phyloP scores from a whole-genome alignment of 2,888 invertebrate species.

The Boloria euphrosyne region DNA sequence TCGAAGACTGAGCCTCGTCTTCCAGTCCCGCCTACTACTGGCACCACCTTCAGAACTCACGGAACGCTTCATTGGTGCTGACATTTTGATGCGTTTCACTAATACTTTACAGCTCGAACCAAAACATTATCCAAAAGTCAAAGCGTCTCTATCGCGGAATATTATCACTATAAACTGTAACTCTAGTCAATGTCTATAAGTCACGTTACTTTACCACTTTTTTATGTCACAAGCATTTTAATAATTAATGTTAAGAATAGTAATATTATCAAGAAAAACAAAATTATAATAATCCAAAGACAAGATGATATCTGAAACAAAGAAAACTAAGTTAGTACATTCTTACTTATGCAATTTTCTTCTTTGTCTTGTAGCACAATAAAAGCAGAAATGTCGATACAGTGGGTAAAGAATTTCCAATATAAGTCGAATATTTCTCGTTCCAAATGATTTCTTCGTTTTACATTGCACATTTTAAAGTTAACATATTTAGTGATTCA shows the following conservation, averaged over 20 bases:
- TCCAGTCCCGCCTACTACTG: slow-evolving; percentile 86
- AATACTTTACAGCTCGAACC: slow-evolving; percentile 18
- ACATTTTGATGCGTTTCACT: slow-evolving; percentile 51
- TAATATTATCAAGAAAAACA: slow-evolving; percentile 8
- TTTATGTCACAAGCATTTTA: slow-evolving; percentile 20
- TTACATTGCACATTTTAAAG: neutral
- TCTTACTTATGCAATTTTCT: neutral
- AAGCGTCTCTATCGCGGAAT: slow-evolving; percentile 57
- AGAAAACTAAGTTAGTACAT: slow-evolving; percentile 24
- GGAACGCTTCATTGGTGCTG: slow-evolving; percentile 84
- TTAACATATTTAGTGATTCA: no score
- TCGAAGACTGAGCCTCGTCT: slow-evolving; percentile 87
- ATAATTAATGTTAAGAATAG: slow-evolving; percentile 6
- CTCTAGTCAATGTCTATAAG: slow-evolving; percentile 15
- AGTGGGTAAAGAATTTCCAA: neutral
- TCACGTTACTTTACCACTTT: no score
- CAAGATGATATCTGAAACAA: slow-evolving; percentile 46
- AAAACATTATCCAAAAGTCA: slow-evolving; percentile 44
- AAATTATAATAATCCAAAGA: slow-evolving; percentile 12
- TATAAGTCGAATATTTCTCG: neutral
- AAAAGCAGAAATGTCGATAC: neutral
- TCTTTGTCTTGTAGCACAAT: neutral
- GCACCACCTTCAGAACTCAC: slow-evolving; percentile 84
- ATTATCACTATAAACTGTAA: slow-evolving; percentile 25
- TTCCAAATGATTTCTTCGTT: neutral